Evolutionary conservation across 2,113 vertebrate species (phyloP).

Genomic region (Cephalopholis sonnerati): DNA sequence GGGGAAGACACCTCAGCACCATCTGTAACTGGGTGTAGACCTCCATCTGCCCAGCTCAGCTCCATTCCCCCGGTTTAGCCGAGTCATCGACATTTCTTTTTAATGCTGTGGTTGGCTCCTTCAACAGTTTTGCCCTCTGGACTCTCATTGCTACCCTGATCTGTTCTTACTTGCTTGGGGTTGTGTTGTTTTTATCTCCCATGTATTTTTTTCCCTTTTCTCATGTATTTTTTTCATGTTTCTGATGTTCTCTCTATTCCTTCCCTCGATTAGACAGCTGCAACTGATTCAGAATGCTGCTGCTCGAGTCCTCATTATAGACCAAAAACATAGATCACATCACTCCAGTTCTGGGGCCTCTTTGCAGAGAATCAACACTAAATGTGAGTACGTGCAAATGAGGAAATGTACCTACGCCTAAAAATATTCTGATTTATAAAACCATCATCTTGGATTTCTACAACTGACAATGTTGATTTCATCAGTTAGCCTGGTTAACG

Average conservation of each 20-base stretch:
- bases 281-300: too few relatives aligned
- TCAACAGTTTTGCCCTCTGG: slow-evolving; percentile 1
- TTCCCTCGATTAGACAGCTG: not conserved
- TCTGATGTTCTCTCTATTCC: not conserved
- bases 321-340: too few relatives aligned
- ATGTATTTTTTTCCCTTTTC: not conserved
- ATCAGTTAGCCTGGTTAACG: too few relatives aligned
- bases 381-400: too few relatives aligned
- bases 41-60: slow-evolving; percentile 59
- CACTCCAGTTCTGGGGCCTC: too few relatives aligned
- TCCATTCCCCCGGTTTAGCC: slow-evolving; percentile 42
- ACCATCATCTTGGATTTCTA: too few relatives aligned
- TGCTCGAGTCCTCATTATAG: too few relatives aligned
- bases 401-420: too few relatives aligned
- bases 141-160: not conserved
- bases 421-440: too few relatives aligned
- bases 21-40: slow-evolving; percentile 25
- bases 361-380: too few relatives aligned
- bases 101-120: slow-evolving; percentile 37
- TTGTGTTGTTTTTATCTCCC: not conserved
- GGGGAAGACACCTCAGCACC: slow-evolving; percentile 49
- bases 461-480: too few relatives aligned
- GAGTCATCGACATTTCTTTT: slow-evolving; percentile 53
- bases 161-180: not conserved
- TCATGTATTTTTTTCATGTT: not conserved